Evolutionary conservation across 92 coral and sea anemone species (phyloP).

Genomic region (Porites evermanni): DNA sequence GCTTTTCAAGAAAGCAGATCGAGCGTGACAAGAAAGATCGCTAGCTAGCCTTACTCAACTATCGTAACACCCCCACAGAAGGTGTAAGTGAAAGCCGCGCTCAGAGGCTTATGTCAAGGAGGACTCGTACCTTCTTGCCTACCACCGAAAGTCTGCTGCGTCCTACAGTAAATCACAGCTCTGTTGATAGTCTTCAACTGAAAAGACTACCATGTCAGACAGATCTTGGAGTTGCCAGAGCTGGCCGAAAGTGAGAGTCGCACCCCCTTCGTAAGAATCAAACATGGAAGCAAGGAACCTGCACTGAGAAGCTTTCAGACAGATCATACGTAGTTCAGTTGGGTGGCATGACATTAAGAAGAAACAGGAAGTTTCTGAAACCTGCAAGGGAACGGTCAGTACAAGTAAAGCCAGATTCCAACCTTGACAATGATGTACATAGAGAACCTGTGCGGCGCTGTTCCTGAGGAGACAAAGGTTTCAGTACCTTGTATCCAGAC

Average conservation of each 20-base stretch:
- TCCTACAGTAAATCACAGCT: constrained; percentile 7
- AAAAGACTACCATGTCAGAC: constrained; percentile 27
- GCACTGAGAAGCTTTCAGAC: constrained; percentile 43
- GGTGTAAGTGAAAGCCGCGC: constrained; percentile 21
- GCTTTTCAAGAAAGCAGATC: constrained; percentile 27
- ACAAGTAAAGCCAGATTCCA: constrained; percentile 12
- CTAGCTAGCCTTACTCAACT: constrained; percentile 39
- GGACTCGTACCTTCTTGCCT: constrained; percentile 36
- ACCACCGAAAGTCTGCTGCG: constrained; percentile 36
- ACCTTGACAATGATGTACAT: not conserved
- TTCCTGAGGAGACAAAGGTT: not conserved
- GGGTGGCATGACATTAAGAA: constrained; percentile 17
- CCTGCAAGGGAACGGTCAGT: constrained; percentile 17
- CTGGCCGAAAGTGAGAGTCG: constrained; percentile 42
- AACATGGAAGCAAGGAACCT: constrained; percentile 11
- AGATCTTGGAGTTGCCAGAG: constrained; percentile 16
- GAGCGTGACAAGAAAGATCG: constrained; percentile 24
- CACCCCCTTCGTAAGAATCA: constrained; percentile 9
- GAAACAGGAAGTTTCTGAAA: constrained; percentile 44
- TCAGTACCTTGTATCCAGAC: constrained; percentile 1
- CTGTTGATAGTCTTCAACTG: not conserved
- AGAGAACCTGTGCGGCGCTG: not conserved
- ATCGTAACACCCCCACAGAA: constrained; percentile 29
- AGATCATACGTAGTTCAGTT: constrained; percentile 40
- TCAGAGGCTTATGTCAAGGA: constrained; percentile 32